Evolutionary conservation across 2,888 invertebrate genomes (phyloP).

Genomic region (Spodoptera picta): DNA sequence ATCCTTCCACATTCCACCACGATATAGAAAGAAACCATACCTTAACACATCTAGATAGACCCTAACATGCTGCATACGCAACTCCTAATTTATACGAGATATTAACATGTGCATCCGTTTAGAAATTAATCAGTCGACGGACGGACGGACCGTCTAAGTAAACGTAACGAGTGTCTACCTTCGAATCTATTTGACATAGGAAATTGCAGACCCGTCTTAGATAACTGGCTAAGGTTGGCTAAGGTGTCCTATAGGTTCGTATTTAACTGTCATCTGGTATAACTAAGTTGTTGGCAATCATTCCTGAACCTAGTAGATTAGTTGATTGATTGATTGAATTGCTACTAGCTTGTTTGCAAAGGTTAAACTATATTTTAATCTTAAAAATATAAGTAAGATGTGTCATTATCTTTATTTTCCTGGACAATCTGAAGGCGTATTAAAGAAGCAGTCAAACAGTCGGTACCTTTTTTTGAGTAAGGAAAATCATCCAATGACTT

Average conservation of each 20-base stretch:
- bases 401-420: too few relatives aligned
- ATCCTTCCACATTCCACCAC: constrained; percentile 2
- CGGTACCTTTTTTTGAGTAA: too few relatives aligned
- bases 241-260: constrained; percentile 63
- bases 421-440: too few relatives aligned
- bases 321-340: constrained; percentile 32
- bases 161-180: constrained; percentile 72
- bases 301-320: constrained; percentile 36
- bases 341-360: constrained; percentile 6
- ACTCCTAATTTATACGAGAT: constrained; percentile 68
- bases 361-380: neutral
- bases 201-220: constrained; percentile 86
- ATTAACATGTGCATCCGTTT: constrained; percentile 66
- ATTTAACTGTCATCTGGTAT: constrained; percentile 59
- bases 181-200: constrained; percentile 83
- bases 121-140: constrained; percentile 76
- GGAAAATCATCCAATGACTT: too few relatives aligned
- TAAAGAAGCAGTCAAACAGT: too few relatives aligned
- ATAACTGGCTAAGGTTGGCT: constrained; percentile 63
- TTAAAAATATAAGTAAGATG: too few relatives aligned
- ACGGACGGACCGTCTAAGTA: constrained; percentile 65
- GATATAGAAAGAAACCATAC: constrained; percentile 1
- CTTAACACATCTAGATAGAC: constrained; percentile 11
- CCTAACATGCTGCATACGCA: constrained; percentile 25
- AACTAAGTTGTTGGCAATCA: constrained; percentile 39